A percentile compares a stretch with the other conserved stretches of the same genome.
phyloP scores from a whole-genome alignment of 2,797 vertebrate genomes.

The Mus minutoides region DNA sequence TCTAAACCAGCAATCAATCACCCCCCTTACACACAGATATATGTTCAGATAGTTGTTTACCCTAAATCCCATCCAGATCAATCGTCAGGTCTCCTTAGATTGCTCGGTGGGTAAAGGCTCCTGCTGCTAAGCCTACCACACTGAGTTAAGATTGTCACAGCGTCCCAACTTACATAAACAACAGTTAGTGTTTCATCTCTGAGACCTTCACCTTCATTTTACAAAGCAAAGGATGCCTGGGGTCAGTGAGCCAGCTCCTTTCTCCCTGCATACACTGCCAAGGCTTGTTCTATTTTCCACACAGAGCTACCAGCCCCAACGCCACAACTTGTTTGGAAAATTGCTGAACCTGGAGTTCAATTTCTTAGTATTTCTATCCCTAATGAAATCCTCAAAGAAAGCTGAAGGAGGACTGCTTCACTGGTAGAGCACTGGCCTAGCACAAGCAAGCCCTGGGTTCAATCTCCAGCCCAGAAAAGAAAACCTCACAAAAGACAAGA shows the following conservation, averaged over 20 bases:
- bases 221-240: not conserved
- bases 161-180: not conserved
- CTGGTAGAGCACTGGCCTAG: not conserved
- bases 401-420: not conserved
- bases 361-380: not conserved
- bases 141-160: not conserved
- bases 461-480: not conserved
- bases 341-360: not conserved
- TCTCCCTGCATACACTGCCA: not conserved
- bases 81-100: not conserved
- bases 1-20: not conserved
- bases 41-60: not conserved
- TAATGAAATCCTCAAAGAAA: not conserved
- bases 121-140: not conserved
- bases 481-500: not conserved
- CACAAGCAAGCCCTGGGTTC: not conserved
- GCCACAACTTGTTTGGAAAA: constrained; percentile 1
- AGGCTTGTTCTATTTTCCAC: not conserved
- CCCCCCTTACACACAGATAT: too few relatives aligned
- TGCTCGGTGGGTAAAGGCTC: not conserved
- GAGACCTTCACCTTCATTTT: not conserved
- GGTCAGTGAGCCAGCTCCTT: not conserved
- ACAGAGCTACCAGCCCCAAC: not conserved
- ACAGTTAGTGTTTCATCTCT: not conserved
- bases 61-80: not conserved